Base-by-base conservation (phyloP, 2,888 invertebrate genomes). In the Phlogophora meticulosa region DNA sequence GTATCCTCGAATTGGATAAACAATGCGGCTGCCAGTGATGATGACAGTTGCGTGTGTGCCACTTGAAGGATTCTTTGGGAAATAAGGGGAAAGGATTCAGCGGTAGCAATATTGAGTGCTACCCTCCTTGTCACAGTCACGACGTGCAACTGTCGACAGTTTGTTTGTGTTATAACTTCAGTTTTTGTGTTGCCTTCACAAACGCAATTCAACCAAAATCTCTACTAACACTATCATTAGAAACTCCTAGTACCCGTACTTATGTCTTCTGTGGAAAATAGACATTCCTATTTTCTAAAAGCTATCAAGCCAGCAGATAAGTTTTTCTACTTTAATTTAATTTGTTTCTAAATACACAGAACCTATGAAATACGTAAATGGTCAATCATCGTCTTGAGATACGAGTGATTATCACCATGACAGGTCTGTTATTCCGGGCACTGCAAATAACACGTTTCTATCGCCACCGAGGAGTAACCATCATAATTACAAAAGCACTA, bases 1-100 rank as follows among this genome's bases (percentile, higher is more conserved):
- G 86, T 87, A 86, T 89, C 89, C 87, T 88, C 80, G 79, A 78
- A 82, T 65, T 83, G 82, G 75, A 81, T 87, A 91, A 91, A 91
- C 90, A 90, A 83, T 82, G 76, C 82, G 74, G 77, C 80, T 86
- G 86, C 85, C 87, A 76, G 81, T 80, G 64, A 71, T 66, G 60
- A 69, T 82, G 82, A 84, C 81, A 81, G 66, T 76, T 57, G 53
- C 64, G 17, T 58, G 45, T 71, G 34, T 51, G 40, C 65, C 48
- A 65, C 57, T 76, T 24, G 32, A 51, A 7, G 13, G 11, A 5
- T 4, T 28, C 5, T 28, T 67, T 55, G 24, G n/a, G 17, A 43
- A 42, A 36, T 13, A 46, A 36, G 49, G 11, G 45, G 28, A 45
- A 61, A 61, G 61, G 61, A 52, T 72, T 66, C 13, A 24, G n/a